A percentile compares a stretch with the other conserved stretches of the same genome.
Conservation (phyloP, 2,113 vertebrate genomes). For the Erythrocercus mccallii region DNA sequence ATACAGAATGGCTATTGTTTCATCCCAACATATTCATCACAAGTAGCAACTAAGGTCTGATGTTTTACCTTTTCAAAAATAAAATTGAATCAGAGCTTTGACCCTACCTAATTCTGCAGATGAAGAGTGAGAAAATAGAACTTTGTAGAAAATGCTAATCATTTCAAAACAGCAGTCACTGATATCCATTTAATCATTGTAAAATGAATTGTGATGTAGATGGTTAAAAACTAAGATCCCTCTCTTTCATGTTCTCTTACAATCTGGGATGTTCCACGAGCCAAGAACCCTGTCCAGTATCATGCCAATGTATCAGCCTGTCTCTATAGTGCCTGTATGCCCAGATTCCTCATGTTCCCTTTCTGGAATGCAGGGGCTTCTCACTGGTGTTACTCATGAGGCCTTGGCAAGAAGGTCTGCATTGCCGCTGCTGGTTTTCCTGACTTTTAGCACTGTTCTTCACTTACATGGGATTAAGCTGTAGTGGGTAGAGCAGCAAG, state of each 20-base stretch:
- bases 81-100: neutral
- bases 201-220: neutral
- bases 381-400: neutral
- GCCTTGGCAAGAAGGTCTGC: neutral
- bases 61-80: neutral
- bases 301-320: neutral
- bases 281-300: fast-evolving
- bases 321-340: fast-evolving
- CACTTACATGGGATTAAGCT: neutral
- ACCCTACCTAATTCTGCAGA: neutral
- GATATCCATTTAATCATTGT: neutral
- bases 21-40: neutral
- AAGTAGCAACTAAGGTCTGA: neutral
- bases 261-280: fast-evolving
- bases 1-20: neutral
- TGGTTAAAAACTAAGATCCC: neutral
- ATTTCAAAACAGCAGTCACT: neutral
- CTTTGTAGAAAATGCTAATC: neutral
- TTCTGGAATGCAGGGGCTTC: neutral
- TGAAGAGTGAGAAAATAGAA: neutral
- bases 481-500: neutral
- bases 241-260: neutral
- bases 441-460: neutral
- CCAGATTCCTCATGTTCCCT: neutral
- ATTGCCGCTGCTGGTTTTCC: neutral